phyloP scores from a whole-genome alignment of 2,797 vertebrate species.

The Mormyrus hasselquistii region DNA sequence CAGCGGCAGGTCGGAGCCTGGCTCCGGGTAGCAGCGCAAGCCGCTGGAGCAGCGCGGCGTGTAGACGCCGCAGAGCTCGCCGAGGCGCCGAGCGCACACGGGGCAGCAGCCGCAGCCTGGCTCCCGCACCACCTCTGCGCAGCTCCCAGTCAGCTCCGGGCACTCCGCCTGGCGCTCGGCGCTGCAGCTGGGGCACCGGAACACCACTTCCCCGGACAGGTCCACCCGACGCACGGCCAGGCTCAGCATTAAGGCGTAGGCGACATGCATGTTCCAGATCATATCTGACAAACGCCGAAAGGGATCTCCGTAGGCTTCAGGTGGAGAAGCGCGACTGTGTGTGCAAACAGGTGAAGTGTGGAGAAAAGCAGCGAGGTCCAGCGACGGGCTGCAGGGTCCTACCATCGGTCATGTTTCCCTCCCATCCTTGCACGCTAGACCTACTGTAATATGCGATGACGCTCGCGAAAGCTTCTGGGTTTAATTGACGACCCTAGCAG shows the following conservation, averaged over 20 bases:
- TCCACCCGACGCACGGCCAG: conserved; percentile 37
- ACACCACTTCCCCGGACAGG: conserved; percentile 64
- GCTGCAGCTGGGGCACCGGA: conserved; percentile 68
- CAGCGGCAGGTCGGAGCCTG: conserved; percentile 68
- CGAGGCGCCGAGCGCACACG: conserved; percentile 74
- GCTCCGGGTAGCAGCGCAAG: conserved; percentile 76
- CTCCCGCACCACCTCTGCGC: conserved; percentile 78
- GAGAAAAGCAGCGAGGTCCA: conserved; percentile 48
- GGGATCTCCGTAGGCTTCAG: conserved; percentile 27
- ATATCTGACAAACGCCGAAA: neutral
- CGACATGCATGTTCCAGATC: conserved; percentile 26
- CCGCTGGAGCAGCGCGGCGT: conserved; percentile 75
- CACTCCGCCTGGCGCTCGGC: conserved; percentile 64
- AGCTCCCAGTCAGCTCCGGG: conserved; percentile 51
- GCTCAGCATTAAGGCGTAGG: conserved; percentile 33
- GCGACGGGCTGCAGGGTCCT: conserved; percentile 54
- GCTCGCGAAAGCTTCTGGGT: neutral
- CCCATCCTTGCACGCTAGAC: conserved; percentile 14
- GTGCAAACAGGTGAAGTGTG: conserved; percentile 28
- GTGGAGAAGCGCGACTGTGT: conserved; percentile 37
- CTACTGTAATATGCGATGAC: neutral
- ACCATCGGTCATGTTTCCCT: conserved; percentile 53
- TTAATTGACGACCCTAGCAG: neutral
- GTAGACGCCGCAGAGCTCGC: conserved; percentile 84
- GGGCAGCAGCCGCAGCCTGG: conserved; percentile 90